A percentile compares a stretch with the other conserved stretches of the same genome.
Evolutionary conservation across 1,140 invertebrate genomes (phyloP).

Genomic region (Leptestheria dahalacensis): DNA sequence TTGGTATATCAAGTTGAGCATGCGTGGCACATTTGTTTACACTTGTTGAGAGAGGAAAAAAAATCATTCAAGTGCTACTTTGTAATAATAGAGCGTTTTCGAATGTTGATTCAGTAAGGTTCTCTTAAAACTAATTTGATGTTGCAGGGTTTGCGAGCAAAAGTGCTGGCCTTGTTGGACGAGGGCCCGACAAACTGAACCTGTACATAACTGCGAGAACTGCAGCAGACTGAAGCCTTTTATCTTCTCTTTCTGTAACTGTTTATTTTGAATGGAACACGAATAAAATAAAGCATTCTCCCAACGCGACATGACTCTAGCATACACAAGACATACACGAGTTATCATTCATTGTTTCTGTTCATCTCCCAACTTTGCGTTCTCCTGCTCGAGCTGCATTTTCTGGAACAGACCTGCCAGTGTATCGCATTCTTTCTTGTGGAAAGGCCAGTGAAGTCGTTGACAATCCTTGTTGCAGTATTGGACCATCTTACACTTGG

Average conservation of each 20-base stretch:
- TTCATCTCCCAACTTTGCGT: not conserved
- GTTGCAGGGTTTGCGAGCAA: constrained; percentile 14
- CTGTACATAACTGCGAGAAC: too few relatives aligned
- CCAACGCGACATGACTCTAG: too few relatives aligned
- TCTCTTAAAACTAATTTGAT: too few relatives aligned
- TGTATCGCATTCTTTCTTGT: constrained; percentile 60
- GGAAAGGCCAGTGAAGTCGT: constrained; percentile 85
- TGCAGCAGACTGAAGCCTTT: constrained; percentile 3
- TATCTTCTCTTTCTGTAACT: not conserved
- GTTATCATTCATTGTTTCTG: not conserved
- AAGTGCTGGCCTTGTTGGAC: constrained; percentile 10
- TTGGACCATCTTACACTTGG: constrained; percentile 81
- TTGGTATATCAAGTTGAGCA: too few relatives aligned
- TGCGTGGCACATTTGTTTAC: too few relatives aligned
- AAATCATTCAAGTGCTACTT: too few relatives aligned
- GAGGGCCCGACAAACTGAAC: constrained; percentile 6
- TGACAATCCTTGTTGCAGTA: constrained; percentile 93
- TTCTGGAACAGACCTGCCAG: constrained; percentile 16
- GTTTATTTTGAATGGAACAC: not conserved
- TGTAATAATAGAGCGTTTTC: too few relatives aligned
- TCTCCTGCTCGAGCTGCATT: constrained; percentile 15
- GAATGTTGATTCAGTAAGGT: too few relatives aligned
- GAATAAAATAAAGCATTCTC: too few relatives aligned
- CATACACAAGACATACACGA: not conserved
- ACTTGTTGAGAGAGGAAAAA: too few relatives aligned